Evolutionary conservation across 2,797 vertebrate genomes (phyloP).

Genomic region (Urosaurus nigricauda): DNA sequence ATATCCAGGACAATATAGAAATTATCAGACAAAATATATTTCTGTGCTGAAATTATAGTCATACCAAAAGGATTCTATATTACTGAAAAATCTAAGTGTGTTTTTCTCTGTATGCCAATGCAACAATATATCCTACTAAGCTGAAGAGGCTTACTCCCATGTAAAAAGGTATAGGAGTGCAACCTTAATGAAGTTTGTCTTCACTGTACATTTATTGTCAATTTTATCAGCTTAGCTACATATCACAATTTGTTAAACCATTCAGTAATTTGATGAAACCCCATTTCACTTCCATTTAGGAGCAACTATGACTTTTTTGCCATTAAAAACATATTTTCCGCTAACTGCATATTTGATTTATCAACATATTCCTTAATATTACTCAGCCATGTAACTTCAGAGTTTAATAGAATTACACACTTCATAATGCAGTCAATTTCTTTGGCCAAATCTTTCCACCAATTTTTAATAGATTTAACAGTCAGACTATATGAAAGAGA

Average conservation of each 20-base stretch:
- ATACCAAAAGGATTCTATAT: neutral
- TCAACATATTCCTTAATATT: slow-evolving; percentile 15
- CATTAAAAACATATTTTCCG: neutral
- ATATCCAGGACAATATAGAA: neutral
- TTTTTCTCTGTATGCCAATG: no score
- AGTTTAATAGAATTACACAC: neutral
- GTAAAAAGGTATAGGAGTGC: neutral
- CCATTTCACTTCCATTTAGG: neutral
- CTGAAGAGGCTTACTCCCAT: neutral
- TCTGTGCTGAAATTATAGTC: no score
- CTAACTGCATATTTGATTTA: slow-evolving; percentile 10
- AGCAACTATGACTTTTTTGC: neutral
- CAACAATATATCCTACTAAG: neutral
- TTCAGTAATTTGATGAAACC: neutral
- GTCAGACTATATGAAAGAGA: neutral
- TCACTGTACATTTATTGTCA: neutral
- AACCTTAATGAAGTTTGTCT: neutral
- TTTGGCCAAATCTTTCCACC: neutral
- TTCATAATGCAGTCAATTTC: slow-evolving; percentile 13
- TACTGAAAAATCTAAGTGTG: neutral
- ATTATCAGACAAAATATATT: neutral
- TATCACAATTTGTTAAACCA: neutral
- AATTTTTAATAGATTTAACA: neutral
- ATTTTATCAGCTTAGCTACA: neutral
- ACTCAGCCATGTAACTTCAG: neutral